Evolutionary conservation across 2,888 invertebrate genomes (phyloP).

Genomic region (Geophilus truncorum): DNA sequence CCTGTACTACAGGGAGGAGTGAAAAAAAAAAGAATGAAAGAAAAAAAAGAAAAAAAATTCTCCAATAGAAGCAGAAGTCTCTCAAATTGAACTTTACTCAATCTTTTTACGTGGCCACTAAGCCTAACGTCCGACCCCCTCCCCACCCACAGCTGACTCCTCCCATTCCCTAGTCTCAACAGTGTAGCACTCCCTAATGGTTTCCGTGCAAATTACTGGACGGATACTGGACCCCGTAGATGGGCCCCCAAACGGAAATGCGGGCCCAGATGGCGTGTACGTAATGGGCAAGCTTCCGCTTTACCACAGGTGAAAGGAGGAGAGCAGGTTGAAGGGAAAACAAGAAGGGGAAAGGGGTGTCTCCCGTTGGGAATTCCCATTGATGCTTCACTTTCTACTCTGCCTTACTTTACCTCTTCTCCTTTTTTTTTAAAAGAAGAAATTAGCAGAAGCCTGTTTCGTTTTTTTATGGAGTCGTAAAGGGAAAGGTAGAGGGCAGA

Average conservation of each 20-base stretch:
- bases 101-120: not conserved
- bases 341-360: not conserved
- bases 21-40: not conserved
- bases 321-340: not conserved
- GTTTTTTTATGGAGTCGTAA: constrained; percentile 30
- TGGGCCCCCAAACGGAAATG: not conserved
- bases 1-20: not conserved
- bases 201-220: not conserved
- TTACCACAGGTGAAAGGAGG: not conserved
- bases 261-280: not conserved
- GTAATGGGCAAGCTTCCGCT: not conserved
- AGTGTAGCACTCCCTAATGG: not conserved
- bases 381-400: not conserved
- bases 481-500: not conserved
- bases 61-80: not conserved
- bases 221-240: not conserved
- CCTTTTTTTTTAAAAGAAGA: not conserved
- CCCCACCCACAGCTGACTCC: no score
- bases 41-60: not conserved
- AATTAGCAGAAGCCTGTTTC: constrained; percentile 17
- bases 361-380: not conserved
- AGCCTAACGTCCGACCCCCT: not conserved
- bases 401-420: not conserved
- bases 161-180: not conserved
- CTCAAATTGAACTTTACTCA: not conserved